phyloP scores from a whole-genome alignment of 1,140 invertebrate genomes.

The Antheraea mylitta region DNA sequence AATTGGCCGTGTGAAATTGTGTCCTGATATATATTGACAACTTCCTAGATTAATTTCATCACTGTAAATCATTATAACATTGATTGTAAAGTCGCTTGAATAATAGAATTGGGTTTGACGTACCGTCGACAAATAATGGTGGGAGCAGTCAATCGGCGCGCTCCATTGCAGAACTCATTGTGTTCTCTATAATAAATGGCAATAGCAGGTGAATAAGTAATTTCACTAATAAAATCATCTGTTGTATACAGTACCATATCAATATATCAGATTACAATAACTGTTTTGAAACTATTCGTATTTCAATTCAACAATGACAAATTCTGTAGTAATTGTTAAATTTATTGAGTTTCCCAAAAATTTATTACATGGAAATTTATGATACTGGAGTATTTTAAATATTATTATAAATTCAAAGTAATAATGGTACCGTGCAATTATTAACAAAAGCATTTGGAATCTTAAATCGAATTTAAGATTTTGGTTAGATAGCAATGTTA shows the following conservation, averaged over 20 bases:
- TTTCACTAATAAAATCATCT: conserved; percentile 71
- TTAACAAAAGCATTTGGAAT: too few relatives aligned
- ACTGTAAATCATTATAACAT: neutral
- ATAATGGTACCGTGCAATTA: too few relatives aligned
- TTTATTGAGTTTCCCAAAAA: too few relatives aligned
- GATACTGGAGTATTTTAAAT: too few relatives aligned
- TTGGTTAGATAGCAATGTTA: too few relatives aligned
- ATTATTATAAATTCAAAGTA: too few relatives aligned
- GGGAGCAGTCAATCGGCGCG: conserved; percentile 59
- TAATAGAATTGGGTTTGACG: conserved; percentile 21
- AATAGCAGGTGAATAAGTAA: conserved; percentile 78
- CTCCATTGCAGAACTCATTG: conserved; percentile 60
- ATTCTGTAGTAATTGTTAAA: too few relatives aligned
- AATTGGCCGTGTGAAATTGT: too few relatives aligned
- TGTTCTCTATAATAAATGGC: conserved; percentile 73
- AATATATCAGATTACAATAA: conserved; percentile 1
- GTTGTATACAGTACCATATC: neutral
- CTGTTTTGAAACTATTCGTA: neutral
- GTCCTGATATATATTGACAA: neutral
- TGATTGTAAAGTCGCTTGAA: neutral
- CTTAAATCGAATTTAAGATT: too few relatives aligned
- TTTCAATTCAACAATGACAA: neutral
- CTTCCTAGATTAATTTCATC: neutral
- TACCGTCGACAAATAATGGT: conserved; percentile 56
- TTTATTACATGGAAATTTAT: too few relatives aligned